Base-by-base conservation (phyloP, 2,797 vertebrate genomes). In the Cetoscarus ocellatus region DNA sequence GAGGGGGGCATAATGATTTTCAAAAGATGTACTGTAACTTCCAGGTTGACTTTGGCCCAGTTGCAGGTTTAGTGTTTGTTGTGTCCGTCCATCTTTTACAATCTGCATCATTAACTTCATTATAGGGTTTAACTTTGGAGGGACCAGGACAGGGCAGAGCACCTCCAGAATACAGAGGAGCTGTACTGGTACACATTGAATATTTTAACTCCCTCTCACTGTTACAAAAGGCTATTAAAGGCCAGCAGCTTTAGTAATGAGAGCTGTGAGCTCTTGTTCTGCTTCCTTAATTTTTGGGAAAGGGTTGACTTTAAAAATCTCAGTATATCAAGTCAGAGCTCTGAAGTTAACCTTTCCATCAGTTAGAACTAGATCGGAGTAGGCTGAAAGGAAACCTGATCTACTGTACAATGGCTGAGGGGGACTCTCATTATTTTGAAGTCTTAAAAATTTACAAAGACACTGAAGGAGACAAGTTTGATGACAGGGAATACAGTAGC, bases 61-160 rank as follows among this genome's bases (percentile, higher is more conserved):
- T 57, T 67, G 49, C 73, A 69, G 68, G 54, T 82, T 81, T 73
- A 77, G 54, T 61, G 60, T 79, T 79, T 80, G 75, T 81, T 74
- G 58, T 85, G 85, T 75, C 79, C 49, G 77, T 90, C 83, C 67
- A 79, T 67, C 73, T 69, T 85, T 84, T 70, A 91, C 81, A 77
- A 81, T 77, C 49, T 74, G 80, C 84, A 80, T 83, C 78, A 84
- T 90, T 87, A 83, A 87, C 84, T 83, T 90, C 61, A 85, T 91
- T 88, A 80, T 77, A 71, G 89, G 70, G 62, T 86, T 88, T 82
- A 84, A 86, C 80, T 88, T 85, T 80, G 75, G 54, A 60, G 82
- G 75, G 56, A 77, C 67, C 67, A 65, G 85, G 77, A 87, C 72
- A 80, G 73, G 64, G 64, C 74, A 65, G 80, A 7, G 61, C 54